Base-by-base conservation (phyloP, 1,140 invertebrate species). In the Chionoecetes opilio region DNA sequence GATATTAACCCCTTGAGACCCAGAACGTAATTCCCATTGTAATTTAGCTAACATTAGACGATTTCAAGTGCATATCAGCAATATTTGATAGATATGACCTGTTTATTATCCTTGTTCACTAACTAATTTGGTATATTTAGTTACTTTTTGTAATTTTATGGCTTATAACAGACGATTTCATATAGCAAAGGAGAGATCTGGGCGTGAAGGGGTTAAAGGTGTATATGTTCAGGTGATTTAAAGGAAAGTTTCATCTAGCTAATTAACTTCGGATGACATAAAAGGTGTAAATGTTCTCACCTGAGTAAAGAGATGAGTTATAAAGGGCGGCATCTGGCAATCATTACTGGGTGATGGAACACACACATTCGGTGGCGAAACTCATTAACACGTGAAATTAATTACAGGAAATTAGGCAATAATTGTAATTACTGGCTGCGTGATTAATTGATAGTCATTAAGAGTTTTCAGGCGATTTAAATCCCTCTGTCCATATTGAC, bases 401-500 rank as follows among this genome's bases (percentile, higher is more conserved):
- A 86, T 86, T 86, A 86, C 84, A 31, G 46, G 32, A 91, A 91
- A 91, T 91, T 91, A 75, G 89, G 63, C 89, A 91, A 91, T 91
- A 91, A 91, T 91, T 91, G 89, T 75, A 91, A 91, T 75, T 91
- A 91, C 89, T 75, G 89, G 63, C 89, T 91, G 26, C 41, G 89
- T 91, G 89, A 91, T 91, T 91, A 91, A 91, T 91, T 91, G 89
- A 35, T 75, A 75, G 89, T 91, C 41, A 91, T 91, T 91, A 91
- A 91, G 88, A 90, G 37, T 90, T 90, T 89, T 90, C 38, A 11
- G 88, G 38, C 32, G 88, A 53, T 41, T 31, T 46, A 32, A 90
- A 31, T 46, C 88, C 29, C 38, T 90, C 88, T 31, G n/a, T 53
- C 38, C 37, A 29, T 90, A 53, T 53, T 86, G 84, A 86, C 32